Conservation (phyloP, 2,113 vertebrate species). For the Mustela lutreola region DNA sequence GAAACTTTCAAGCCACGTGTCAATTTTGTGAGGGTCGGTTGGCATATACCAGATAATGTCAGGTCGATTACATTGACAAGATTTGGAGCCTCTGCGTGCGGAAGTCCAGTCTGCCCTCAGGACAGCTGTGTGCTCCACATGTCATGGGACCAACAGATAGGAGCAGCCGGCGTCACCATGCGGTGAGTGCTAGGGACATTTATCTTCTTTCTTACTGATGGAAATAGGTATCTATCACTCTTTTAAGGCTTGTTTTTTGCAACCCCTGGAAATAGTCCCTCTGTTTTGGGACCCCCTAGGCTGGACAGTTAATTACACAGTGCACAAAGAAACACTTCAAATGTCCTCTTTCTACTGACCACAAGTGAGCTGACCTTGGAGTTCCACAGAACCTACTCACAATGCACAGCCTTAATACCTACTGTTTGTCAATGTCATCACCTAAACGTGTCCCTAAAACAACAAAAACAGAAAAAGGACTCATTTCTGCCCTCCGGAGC, state of each 20-base stretch:
- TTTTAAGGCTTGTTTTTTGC: background rate
- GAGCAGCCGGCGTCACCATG: rapidly evolving
- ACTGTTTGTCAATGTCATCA: too few species aligned
- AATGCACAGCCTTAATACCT: too few species aligned
- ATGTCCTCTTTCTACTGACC: background rate
- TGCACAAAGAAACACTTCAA: background rate
- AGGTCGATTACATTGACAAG: background rate
- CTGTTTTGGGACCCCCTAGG: rapidly evolving
- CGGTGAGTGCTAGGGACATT: rapidly evolving
- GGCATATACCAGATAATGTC: background rate
- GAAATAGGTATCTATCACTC: background rate
- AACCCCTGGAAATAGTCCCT: background rate
- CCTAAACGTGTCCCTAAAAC: background rate
- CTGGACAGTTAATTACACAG: background rate
- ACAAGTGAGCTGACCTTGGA: background rate
- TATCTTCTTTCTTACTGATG: background rate
- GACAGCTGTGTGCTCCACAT: rapidly evolving
- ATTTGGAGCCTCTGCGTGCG: rapidly evolving
- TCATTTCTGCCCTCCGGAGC: background rate
- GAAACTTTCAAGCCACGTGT: background rate
- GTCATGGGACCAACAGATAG: rapidly evolving
- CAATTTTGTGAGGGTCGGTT: background rate
- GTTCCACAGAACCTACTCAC: rapidly evolving
- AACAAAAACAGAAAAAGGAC: background rate
- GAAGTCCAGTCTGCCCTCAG: background rate